Conservation (phyloP, 2,113 vertebrate species). For the Syngnathus typhle region DNA sequence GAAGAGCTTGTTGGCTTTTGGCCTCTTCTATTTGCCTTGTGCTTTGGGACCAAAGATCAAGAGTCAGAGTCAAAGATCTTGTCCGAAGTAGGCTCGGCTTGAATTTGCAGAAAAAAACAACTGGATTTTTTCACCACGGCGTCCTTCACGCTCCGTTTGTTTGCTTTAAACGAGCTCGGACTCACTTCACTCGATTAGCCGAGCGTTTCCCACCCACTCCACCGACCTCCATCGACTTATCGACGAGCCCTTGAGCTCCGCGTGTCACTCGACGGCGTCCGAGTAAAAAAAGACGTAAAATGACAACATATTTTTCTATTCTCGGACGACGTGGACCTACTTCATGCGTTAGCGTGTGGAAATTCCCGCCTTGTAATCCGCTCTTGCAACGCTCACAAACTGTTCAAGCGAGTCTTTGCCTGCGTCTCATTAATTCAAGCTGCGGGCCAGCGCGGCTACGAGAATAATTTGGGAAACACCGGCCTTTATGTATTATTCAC, state of each 20-base stretch:
- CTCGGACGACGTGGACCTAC: no score
- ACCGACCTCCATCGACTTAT: slow-evolving; percentile 43
- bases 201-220: slow-evolving; percentile 25
- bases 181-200: slow-evolving; percentile 37
- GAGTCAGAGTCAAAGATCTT: background rate
- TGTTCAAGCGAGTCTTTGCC: slow-evolving; percentile 7
- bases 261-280: slow-evolving; percentile 40
- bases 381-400: background rate
- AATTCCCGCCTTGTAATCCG: background rate
- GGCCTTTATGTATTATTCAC: slow-evolving; percentile 57
- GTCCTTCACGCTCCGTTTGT: slow-evolving; percentile 44
- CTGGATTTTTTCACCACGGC: slow-evolving; percentile 1
- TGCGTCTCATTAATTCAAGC: slow-evolving; percentile 26
- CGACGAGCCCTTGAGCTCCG: slow-evolving; percentile 38
- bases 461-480: slow-evolving; percentile 47
- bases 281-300: background rate
- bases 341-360: no score
- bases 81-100: background rate
- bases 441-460: slow-evolving; percentile 13
- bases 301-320: background rate
- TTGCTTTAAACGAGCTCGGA: slow-evolving; percentile 38
- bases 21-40: slow-evolving; percentile 25
- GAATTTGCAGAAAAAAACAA: no score
- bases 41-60: background rate
- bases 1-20: slow-evolving; percentile 23